Evolutionary conservation across 92 coral and sea anemone genomes (phyloP).

Genomic region (Actinostola sp.): DNA sequence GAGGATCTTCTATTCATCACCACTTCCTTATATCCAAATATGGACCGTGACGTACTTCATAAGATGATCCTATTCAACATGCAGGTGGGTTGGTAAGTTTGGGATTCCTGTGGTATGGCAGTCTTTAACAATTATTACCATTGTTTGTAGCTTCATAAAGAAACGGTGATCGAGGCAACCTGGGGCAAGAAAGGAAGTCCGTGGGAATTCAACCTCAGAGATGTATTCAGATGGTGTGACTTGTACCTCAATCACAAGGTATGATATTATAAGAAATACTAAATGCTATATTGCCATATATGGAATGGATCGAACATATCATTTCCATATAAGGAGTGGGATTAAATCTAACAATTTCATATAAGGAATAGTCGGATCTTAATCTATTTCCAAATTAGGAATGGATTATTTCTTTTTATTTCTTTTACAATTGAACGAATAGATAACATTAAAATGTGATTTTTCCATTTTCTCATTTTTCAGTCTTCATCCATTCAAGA

Average conservation of each 20-base stretch:
- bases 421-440: no score
- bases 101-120: no score
- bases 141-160: conserved; percentile 66
- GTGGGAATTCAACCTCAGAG: conserved; percentile 96
- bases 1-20: conserved; percentile 87
- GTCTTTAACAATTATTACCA: no score
- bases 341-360: no score
- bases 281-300: no score
- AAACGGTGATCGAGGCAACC: conserved; percentile 71
- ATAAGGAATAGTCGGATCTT: no score
- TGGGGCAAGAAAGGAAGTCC: conserved; percentile 91
- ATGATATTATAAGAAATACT: no score
- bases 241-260: conserved; percentile 82
- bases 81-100: conserved; percentile 56
- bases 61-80: conserved; percentile 85
- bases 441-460: no score
- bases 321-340: no score
- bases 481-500: conserved; percentile 68
- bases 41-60: conserved; percentile 61
- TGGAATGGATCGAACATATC: no score
- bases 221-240: conserved; percentile 98
- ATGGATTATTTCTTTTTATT: no score
- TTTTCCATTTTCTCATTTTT: background rate
- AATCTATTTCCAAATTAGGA: no score
- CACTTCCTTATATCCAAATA: conserved; percentile 74